Evolutionary conservation across 64 coral and sea anemone species (phyloP).

Genomic region (Montipora sp.): DNA sequence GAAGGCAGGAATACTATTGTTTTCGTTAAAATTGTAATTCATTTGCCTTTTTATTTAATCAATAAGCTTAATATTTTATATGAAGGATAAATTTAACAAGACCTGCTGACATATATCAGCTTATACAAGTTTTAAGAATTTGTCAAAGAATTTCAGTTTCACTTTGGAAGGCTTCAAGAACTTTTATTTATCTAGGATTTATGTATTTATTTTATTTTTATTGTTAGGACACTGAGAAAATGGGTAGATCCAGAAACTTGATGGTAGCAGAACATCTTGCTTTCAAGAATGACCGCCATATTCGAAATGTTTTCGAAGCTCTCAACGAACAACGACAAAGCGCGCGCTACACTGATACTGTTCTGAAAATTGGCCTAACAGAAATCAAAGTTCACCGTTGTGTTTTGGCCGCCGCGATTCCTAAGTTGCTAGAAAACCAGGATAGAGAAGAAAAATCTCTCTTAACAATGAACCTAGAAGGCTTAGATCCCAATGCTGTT

Average conservation of each 20-base stretch:
- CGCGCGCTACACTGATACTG: constrained; percentile 73
- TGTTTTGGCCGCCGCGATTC: constrained; percentile 73
- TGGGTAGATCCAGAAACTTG: not conserved
- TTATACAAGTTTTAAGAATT: no score
- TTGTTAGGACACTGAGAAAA: not conserved
- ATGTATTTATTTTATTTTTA: not conserved
- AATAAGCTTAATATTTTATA: not conserved
- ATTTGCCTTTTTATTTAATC: not conserved
- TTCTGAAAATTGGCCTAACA: constrained; percentile 66
- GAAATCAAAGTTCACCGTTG: constrained; percentile 78
- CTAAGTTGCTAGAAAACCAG: constrained; percentile 59
- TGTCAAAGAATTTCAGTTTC: no score
- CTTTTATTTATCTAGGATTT: not conserved
- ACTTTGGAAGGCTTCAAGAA: not conserved
- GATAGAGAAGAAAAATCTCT: constrained; percentile 47
- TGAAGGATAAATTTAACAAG: not conserved
- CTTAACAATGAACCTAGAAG: constrained; percentile 72
- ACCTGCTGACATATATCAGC: no score
- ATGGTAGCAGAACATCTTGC: not conserved
- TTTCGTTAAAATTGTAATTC: not conserved
- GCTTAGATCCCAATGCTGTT: constrained; percentile 74
- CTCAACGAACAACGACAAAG: constrained; percentile 86
- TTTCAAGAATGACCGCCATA: not conserved
- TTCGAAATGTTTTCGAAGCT: constrained; percentile 41
- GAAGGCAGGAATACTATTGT: not conserved